Base-by-base conservation (phyloP, 2,113 vertebrate genomes). In the Phrynosoma blainvillii region DNA sequence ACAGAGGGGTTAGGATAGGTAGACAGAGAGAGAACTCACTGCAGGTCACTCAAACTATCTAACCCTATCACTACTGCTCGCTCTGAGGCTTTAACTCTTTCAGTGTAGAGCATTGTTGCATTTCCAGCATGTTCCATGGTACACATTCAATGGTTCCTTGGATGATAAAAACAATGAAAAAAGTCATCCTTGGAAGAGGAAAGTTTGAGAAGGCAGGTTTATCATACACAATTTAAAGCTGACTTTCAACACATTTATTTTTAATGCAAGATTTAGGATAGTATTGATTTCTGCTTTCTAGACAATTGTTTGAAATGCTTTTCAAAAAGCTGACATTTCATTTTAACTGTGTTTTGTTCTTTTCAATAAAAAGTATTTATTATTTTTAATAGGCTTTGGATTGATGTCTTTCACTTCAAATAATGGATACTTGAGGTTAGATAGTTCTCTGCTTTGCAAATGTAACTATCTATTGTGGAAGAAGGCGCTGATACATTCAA, bases 321-420 rank as follows among this genome's bases (percentile, higher is more conserved):
- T 54, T 71, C 30, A 30, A 47, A 90, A 83, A 27, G 32, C 74
- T 66, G 42, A 25, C 20, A 66, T 77, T 75, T 20, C 36, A 77
- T 75, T 94, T 81, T 42, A 78, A 85, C 2, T 0, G n/a, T 1
- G 0, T 87, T 91, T 62, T 89, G 5, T 84, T 8, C n/a, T 87
- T 79, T 89, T 56, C 84, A 70, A 27, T 47, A 80, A 20, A 74
- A 86, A 27, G 20, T 14, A 88, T 32, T 88, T 81, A 65, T 54
- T 82, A 84, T 14, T 42, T 36, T 59, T 54, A 59, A 78, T 84
- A 16, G 74, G 23, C 1, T 0, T 81, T 59, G 59, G 32, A 73
- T 80, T 36, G 80, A 62, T 30, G 36, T 0, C 8, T 70, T 2
- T 0, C 5, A 18, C 30, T 23, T 88, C 81, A 76, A 80, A 74